These are phyloP conservation scores for Gonioctena quinquepunctata DNA, from an alignment of 1,140 invertebrate genomes.

Conservation along the genomic window DNA sequence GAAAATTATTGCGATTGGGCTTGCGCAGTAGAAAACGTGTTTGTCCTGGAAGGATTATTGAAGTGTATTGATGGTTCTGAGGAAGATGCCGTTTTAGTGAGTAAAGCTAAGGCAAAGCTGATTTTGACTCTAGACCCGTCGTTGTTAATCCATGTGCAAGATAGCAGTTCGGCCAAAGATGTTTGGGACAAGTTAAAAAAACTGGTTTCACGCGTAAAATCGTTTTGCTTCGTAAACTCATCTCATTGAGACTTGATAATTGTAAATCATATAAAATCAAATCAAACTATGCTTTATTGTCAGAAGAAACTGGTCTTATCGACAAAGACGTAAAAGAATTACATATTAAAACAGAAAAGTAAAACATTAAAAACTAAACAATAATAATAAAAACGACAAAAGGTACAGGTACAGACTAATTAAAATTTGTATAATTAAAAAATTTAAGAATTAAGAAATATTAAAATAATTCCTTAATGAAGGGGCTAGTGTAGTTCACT, in stretches of 20 bases:
- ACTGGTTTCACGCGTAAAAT: slow-evolving; percentile 25
- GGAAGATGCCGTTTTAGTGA: background rate
- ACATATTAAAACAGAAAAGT: too few species aligned
- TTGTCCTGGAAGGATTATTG: slow-evolving; percentile 29
- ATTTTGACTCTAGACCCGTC: slow-evolving; percentile 24
- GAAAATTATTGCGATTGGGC: slow-evolving; percentile 33
- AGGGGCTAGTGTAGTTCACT: too few species aligned
- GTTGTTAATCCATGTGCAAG: slow-evolving; percentile 12
- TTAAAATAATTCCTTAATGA: too few species aligned
- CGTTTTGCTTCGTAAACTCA: slow-evolving; percentile 19
- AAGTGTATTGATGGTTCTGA: background rate
- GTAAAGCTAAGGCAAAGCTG: slow-evolving; percentile 12
- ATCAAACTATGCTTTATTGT: too few species aligned
- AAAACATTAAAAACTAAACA: too few species aligned
- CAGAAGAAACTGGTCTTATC: too few species aligned
- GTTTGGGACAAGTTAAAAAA: slow-evolving; percentile 19
- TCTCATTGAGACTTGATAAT: slow-evolving; percentile 24
- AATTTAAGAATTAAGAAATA: too few species aligned
- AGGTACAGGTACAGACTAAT: too few species aligned
- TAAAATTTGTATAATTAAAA: too few species aligned
- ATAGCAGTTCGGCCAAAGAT: slow-evolving; percentile 1
- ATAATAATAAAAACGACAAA: too few species aligned
- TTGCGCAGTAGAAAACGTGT: slow-evolving; percentile 35
- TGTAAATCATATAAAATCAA: too few species aligned
- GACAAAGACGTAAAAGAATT: too few species aligned